Evolutionary conservation across 2,888 invertebrate species (phyloP), one percentile per base, ranked within the genome.

Genomic region (Drosophila affinis): DNA sequence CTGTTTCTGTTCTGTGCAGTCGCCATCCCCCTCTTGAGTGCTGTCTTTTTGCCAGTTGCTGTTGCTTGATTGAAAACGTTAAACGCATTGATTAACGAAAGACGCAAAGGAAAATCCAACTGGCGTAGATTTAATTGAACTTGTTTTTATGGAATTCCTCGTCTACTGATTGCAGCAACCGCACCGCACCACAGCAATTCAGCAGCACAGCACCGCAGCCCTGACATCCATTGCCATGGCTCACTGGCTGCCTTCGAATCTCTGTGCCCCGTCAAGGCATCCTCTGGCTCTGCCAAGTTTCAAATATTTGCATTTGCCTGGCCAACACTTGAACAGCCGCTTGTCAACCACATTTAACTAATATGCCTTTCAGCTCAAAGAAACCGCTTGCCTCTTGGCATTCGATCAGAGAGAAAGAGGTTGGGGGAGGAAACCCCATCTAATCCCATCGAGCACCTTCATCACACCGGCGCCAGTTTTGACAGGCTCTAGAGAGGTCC

Each of bases 61-160:
- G 73, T 76, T 68, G 77, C 85, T 85, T 85, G 87, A 83, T 87
- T 83, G 85, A 83, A 83, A 83, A 70, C 80, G 85, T 87, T 83
- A 83, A 83, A 85, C 85, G 78, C 83, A 85, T 87, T 83, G 87
- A 83, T 83, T 83, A 87, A 82, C 87, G 76, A 65, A 68, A 72
- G 46, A 59, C 46, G 57, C 60, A 62, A 71, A 69, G 51, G 63
- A 65, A 52, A 64, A 64, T 52, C 62, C 67, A 57, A 64, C 53
- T 64, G 69, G 72, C 79, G 67, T 75, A 64, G 68, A 78, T 84
- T 86, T 86, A 87, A 88, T 86, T 88, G 79, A 86, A 88, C 76
- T 83, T 81, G 72, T 75, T 86, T 78, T 83, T 83, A 68, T 86
- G 79, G 53, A 80, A 83, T 86, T 87, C 83, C 77, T 56, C 54